Evolutionary conservation across 2,888 invertebrate genomes (phyloP).

Genomic region (Hoplodrina blanda): DNA sequence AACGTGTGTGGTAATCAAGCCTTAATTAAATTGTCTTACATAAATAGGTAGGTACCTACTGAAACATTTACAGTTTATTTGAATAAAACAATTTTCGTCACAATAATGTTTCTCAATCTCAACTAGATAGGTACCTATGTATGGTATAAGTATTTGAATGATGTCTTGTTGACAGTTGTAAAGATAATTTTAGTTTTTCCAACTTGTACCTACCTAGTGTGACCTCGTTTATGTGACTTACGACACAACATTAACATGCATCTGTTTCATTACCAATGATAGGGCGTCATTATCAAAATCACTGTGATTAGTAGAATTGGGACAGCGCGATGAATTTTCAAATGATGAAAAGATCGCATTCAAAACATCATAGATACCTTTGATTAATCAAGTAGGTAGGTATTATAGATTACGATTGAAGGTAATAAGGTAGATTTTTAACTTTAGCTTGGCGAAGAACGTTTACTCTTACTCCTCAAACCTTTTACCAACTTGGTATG

Average conservation of each 20-base stretch:
- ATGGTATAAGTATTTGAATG: slow-evolving; percentile 9
- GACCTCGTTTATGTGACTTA: slow-evolving; percentile 62
- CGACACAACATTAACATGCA: slow-evolving; percentile 62
- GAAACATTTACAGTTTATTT: slow-evolving; percentile 21
- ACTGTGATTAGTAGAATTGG: slow-evolving; percentile 57
- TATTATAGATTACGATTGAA: not conserved
- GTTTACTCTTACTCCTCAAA: too few relatives aligned
- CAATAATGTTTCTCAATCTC: slow-evolving; percentile 45
- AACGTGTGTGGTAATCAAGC: slow-evolving; percentile 31
- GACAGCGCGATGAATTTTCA: slow-evolving; percentile 35
- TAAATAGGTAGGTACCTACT: slow-evolving; percentile 19
- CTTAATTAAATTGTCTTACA: slow-evolving; percentile 27
- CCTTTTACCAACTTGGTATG: not conserved
- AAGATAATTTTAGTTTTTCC: slow-evolving; percentile 60
- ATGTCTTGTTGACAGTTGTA: slow-evolving; percentile 52
- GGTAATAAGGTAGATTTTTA: slow-evolving; percentile 4
- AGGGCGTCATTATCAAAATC: slow-evolving; percentile 63
- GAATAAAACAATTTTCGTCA: slow-evolving; percentile 40
- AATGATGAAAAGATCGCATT: slow-evolving; percentile 27
- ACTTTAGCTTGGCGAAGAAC: too few relatives aligned
- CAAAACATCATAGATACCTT: slow-evolving; percentile 19
- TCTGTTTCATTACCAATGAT: slow-evolving; percentile 66
- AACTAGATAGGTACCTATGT: slow-evolving; percentile 6
- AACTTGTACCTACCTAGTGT: slow-evolving; percentile 35
- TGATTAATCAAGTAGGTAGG: slow-evolving; percentile 9